Evolutionary conservation across 2,797 vertebrate genomes (phyloP).

Genomic region (Cyclura pinguis): DNA sequence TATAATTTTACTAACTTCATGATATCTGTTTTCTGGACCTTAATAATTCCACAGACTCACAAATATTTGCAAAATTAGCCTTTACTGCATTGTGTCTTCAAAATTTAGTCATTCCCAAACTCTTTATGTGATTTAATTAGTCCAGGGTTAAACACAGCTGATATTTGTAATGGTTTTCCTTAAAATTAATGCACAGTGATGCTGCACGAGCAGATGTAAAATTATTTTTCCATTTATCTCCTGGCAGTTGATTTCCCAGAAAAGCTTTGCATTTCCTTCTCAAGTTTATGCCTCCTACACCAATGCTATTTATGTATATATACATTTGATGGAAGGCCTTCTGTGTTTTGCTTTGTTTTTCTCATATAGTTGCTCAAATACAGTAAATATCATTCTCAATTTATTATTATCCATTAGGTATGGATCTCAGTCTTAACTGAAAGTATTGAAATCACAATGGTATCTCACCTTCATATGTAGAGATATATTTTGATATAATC

Average conservation of each 20-base stretch:
- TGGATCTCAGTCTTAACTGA: conserved; percentile 16
- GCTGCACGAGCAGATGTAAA: background rate
- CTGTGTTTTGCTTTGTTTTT: background rate
- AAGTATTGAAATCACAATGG: conserved; percentile 21
- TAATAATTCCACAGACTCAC: conserved; percentile 2
- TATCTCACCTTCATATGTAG: conserved; percentile 10
- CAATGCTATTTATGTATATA: background rate
- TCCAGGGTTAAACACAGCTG: background rate
- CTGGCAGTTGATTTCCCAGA: conserved; percentile 8
- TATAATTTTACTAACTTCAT: conserved; percentile 15
- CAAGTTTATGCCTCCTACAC: background rate
- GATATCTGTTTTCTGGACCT: background rate
- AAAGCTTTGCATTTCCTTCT: conserved; percentile 23
- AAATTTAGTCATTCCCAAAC: background rate
- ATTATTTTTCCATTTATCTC: conserved; percentile 18
- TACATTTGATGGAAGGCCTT: background rate
- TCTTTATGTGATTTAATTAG: background rate
- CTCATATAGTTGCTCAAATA: background rate
- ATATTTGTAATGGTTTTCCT: conserved; percentile 19
- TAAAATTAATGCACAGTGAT: conserved; percentile 3
- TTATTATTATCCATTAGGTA: conserved; percentile 20
- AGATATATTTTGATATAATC: conserved; percentile 16
- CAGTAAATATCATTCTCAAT: conserved; percentile 11
- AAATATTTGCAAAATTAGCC: background rate
- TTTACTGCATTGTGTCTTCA: background rate